A percentile compares a stretch with the other conserved stretches of the same genome.
Conservation (phyloP, 2,797 vertebrate species). For the Gadopsis marmoratus region DNA sequence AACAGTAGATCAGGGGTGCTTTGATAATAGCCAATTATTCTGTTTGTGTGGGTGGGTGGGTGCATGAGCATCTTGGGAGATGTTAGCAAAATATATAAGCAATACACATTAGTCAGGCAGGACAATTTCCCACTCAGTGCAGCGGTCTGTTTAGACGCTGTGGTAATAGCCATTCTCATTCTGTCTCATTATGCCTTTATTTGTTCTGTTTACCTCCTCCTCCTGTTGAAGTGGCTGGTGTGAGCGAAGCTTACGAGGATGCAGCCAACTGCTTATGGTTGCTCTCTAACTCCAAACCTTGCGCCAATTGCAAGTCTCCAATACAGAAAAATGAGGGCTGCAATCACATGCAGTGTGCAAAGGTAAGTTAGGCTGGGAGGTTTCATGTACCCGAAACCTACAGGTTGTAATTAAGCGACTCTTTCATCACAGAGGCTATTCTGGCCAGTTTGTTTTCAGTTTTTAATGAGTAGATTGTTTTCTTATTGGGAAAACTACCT, state of each 20-base stretch:
- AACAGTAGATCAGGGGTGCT: constrained; percentile 63
- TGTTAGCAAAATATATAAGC: constrained; percentile 68
- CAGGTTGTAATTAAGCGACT: background rate
- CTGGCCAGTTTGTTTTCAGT: background rate
- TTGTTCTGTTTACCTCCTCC: constrained; percentile 60
- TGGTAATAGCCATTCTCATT: constrained; percentile 66
- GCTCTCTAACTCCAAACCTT: constrained; percentile 96
- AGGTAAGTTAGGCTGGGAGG: constrained; percentile 62
- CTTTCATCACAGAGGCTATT: background rate
- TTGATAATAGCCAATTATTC: constrained; percentile 74
- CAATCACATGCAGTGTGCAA: constrained; percentile 99
- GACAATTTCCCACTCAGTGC: constrained; percentile 56
- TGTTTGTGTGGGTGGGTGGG: constrained; percentile 31
- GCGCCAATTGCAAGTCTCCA: constrained; percentile 98
- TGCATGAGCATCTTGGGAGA: constrained; percentile 52
- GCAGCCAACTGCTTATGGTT: constrained; percentile 99
- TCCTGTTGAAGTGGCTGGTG: constrained; percentile 91
- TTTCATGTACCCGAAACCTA: background rate
- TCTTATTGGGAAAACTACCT: background rate
- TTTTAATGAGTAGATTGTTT: background rate
- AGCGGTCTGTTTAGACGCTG: constrained; percentile 52
- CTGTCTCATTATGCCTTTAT: constrained; percentile 69
- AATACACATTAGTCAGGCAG: constrained; percentile 66
- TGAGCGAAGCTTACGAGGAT: constrained; percentile 97
- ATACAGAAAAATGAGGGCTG: constrained; percentile 99